Conservation (phyloP, 1,140 invertebrate species). For the Achroia grisella region DNA sequence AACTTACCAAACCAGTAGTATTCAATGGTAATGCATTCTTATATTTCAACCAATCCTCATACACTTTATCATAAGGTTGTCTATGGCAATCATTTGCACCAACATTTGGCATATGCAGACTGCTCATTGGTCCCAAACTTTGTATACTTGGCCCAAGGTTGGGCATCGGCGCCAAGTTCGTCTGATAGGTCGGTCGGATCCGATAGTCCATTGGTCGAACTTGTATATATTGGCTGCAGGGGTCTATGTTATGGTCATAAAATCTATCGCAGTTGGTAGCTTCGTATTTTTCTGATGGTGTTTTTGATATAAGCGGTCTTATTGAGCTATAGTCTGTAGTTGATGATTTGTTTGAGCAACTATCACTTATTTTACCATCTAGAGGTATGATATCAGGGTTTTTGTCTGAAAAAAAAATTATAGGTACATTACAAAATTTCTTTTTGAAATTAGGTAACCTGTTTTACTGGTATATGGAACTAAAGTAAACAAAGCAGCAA, state of each 20-base stretch:
- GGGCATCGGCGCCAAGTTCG: slow-evolving; percentile 25
- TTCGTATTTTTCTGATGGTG: slow-evolving; percentile 48
- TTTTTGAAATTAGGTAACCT: too few relatives aligned
- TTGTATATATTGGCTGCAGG: slow-evolving; percentile 52
- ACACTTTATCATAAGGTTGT: slow-evolving; percentile 55
- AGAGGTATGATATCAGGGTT: slow-evolving; percentile 65
- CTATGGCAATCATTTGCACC: slow-evolving; percentile 45
- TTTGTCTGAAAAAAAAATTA: slow-evolving; percentile 39
- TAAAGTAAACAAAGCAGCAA: too few relatives aligned
- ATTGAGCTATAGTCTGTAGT: slow-evolving; percentile 58
- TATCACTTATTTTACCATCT: slow-evolving; percentile 58
- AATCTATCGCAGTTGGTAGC: slow-evolving; percentile 38
- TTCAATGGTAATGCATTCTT: slow-evolving; percentile 61
- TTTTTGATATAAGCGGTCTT: slow-evolving; percentile 46
- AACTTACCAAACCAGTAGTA: slow-evolving; percentile 57
- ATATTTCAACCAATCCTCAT: slow-evolving; percentile 66
- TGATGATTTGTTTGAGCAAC: slow-evolving; percentile 55
- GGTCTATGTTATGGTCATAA: slow-evolving; percentile 43
- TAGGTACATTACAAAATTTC: too few relatives aligned
- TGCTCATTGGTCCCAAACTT: slow-evolving; percentile 33
- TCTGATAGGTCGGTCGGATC: slow-evolving; percentile 28
- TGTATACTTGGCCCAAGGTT: slow-evolving; percentile 48
- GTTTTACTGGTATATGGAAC: too few relatives aligned
- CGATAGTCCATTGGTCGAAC: slow-evolving; percentile 43
- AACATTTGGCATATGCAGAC: slow-evolving; percentile 43